Conservation (phyloP, 2,888 invertebrate species). For the Drosophila quinaria region DNA sequence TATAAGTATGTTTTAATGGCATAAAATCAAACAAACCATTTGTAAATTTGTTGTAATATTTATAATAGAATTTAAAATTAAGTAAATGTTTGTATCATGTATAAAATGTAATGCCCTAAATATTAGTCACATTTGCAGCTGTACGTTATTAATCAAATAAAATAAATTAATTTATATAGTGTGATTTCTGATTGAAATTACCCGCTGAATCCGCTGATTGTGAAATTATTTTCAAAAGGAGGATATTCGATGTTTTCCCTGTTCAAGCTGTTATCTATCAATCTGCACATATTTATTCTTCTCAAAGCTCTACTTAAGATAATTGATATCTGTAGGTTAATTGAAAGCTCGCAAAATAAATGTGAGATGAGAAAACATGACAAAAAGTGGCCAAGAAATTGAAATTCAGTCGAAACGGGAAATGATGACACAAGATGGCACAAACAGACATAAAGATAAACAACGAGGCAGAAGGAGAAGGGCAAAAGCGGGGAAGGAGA, state of each 20-base stretch:
- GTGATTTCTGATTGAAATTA: background rate
- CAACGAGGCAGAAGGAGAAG: background rate
- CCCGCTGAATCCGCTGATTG: background rate
- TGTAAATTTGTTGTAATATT: too few species aligned
- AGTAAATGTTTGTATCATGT: too few species aligned
- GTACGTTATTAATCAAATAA: too few species aligned
- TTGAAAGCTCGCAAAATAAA: conserved; percentile 23
- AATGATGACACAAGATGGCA: conserved; percentile 16
- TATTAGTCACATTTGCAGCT: too few species aligned
- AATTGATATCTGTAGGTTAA: conserved; percentile 26
- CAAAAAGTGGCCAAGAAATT: conserved; percentile 29
- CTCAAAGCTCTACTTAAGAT: background rate
- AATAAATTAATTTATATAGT: too few species aligned
- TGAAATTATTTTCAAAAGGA: background rate
- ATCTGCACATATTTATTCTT: too few species aligned
- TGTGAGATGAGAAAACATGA: conserved; percentile 15
- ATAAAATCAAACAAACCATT: too few species aligned
- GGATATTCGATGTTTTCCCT: background rate
- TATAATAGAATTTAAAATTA: too few species aligned
- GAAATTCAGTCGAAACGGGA: conserved; percentile 14
- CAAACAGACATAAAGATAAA: conserved; percentile 24
- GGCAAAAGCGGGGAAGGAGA: background rate
- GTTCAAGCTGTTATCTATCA: background rate
- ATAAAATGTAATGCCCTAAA: too few species aligned
- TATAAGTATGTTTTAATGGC: too few species aligned